Evolutionary conservation across 2,113 vertebrate genomes (phyloP).

Genomic region (Melanocharis versteri): DNA sequence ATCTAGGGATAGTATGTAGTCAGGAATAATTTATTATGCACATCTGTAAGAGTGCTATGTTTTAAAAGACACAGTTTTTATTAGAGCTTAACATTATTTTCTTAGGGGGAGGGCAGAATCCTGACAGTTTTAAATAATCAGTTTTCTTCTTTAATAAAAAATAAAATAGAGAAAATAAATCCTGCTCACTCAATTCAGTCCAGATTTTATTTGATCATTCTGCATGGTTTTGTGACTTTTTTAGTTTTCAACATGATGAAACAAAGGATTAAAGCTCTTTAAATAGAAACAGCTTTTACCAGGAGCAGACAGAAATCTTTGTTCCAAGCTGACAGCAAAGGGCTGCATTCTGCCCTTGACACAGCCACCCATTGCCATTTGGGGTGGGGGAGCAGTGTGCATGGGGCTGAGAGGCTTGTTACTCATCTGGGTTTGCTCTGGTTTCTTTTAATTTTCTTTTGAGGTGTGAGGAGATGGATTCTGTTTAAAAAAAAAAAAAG

Average conservation of each 20-base stretch:
- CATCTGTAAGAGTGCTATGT: constrained; percentile 35
- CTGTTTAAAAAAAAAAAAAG: neutral
- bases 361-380: neutral
- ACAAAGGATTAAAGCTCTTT: constrained; percentile 12
- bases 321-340: neutral
- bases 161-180: neutral
- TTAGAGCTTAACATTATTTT: constrained; percentile 50
- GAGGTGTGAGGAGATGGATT: neutral
- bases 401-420: neutral
- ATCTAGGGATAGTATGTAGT: neutral
- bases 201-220: constrained; percentile 41
- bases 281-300: constrained; percentile 3
- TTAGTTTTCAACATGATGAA: constrained; percentile 17
- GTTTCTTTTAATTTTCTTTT: neutral
- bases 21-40: constrained; percentile 53
- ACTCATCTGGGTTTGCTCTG: neutral
- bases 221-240: neutral
- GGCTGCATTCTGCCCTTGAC: neutral
- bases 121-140: constrained; percentile 15
- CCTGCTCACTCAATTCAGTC: constrained; percentile 22
- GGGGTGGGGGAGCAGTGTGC: neutral
- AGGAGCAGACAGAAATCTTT: neutral
- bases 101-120: neutral
- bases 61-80: constrained; percentile 52
- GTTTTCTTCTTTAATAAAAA: neutral